Percentiles rank a stretch among this genome's conserved stretches.
Evolutionary conservation across 2,888 invertebrate genomes (phyloP).

Genomic region (Rosalia funebris): DNA sequence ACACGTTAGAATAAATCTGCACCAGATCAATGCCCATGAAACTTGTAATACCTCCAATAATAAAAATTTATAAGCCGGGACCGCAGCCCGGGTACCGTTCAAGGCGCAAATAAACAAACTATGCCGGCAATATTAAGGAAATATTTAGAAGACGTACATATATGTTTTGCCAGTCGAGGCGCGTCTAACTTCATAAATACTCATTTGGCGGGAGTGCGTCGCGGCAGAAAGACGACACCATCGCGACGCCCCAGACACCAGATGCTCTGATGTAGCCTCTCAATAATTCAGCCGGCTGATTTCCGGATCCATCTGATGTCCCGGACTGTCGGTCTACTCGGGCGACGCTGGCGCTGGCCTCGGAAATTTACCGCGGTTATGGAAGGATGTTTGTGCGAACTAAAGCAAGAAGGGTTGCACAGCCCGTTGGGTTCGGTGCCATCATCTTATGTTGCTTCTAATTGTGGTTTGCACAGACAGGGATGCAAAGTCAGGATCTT

Average conservation of each 20-base stretch:
- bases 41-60: too few relatives aligned
- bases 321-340: constrained; percentile 39
- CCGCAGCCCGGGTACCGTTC: background rate
- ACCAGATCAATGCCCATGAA: too few relatives aligned
- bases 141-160: constrained; percentile 43
- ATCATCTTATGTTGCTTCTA: too few relatives aligned
- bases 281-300: constrained; percentile 54
- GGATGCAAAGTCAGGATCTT: too few relatives aligned
- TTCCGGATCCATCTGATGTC: constrained; percentile 55
- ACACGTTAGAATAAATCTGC: too few relatives aligned
- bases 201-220: constrained; percentile 51
- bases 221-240: constrained; percentile 44
- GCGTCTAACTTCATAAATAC: constrained; percentile 54
- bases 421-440: too few relatives aligned
- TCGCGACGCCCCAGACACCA: too few relatives aligned
- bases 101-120: constrained; percentile 7
- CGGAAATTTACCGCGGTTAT: constrained; percentile 28
- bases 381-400: too few relatives aligned
- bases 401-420: too few relatives aligned
- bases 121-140: constrained; percentile 29
- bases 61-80: background rate
- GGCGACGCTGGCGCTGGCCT: constrained; percentile 34
- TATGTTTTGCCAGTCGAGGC: constrained; percentile 50
- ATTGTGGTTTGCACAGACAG: too few relatives aligned
- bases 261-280: constrained; percentile 52